Evolutionary conservation across 2,113 vertebrate species (phyloP).

Genomic region (Oncorhynchus nerka): DNA sequence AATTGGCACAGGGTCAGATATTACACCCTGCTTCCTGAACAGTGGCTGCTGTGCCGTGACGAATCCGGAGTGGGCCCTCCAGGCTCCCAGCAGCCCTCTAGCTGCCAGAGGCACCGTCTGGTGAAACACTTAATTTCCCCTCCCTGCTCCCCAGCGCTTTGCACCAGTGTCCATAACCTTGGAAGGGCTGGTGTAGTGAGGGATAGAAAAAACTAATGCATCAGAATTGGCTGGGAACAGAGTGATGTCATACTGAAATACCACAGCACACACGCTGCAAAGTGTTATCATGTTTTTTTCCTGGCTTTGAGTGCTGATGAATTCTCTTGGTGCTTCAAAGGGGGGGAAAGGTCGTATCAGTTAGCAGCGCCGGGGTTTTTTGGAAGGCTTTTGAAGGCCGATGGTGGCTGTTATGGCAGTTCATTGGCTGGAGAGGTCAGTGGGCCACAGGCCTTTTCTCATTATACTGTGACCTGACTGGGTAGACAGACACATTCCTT

Average conservation of each 20-base stretch:
- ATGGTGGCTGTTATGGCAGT: neutral
- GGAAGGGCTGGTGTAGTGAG: neutral
- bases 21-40: no score
- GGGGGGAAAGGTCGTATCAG: neutral
- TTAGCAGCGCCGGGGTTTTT: neutral
- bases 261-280: neutral
- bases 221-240: neutral
- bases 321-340: neutral
- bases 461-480: conserved; percentile 55
- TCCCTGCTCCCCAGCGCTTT: neutral
- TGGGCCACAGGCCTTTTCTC: conserved; percentile 60
- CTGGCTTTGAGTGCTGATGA: neutral
- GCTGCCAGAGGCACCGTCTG: no score
- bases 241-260: conserved; percentile 1
- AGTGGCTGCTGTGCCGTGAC: no score
- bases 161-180: neutral
- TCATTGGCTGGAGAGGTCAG: conserved; percentile 26
- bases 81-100: no score
- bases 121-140: no score
- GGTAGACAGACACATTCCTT: conserved; percentile 49
- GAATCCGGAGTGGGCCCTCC: no score
- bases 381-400: conserved; percentile 2
- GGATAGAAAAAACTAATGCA: neutral
- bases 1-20: no score
- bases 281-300: neutral